Percentiles rank a stretch among this genome's conserved stretches.
phyloP scores from a whole-genome alignment of 2,797 vertebrate genomes.

The Aplochiton taeniatus region DNA sequence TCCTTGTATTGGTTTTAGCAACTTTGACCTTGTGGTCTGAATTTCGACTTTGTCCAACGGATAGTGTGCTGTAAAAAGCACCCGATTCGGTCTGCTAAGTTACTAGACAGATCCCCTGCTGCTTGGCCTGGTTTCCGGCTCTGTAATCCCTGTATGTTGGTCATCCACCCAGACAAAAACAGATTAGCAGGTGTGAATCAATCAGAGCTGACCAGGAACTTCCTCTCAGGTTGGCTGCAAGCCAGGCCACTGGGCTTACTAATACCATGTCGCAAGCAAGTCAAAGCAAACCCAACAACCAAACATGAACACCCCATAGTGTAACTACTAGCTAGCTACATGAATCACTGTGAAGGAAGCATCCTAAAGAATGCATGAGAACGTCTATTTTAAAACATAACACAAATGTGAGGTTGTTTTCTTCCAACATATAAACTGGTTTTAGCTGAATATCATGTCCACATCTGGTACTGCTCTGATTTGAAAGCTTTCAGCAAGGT shows the following conservation, averaged over 20 bases:
- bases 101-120: background rate
- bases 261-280: no score
- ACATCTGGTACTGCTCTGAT: no score
- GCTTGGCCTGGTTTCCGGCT: background rate
- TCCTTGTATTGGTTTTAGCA: no score
- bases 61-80: no score
- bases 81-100: no score
- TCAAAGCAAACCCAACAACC: background rate
- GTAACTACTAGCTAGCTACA: background rate
- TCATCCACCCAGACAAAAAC: constrained; percentile 19
- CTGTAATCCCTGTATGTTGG: constrained; percentile 33
- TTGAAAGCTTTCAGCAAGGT: no score
- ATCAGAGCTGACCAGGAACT: constrained; percentile 30
- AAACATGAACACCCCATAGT: background rate
- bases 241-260: background rate
- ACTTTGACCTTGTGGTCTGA: no score
- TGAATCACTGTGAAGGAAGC: background rate
- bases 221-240: background rate
- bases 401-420: background rate
- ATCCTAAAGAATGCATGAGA: background rate
- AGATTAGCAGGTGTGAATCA: constrained; percentile 14
- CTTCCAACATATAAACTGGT: background rate
- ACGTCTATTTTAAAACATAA: background rate
- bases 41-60: no score
- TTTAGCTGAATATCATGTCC: background rate